Conservation (phyloP, 2,113 vertebrate species). For the Pholis gunnellus region DNA sequence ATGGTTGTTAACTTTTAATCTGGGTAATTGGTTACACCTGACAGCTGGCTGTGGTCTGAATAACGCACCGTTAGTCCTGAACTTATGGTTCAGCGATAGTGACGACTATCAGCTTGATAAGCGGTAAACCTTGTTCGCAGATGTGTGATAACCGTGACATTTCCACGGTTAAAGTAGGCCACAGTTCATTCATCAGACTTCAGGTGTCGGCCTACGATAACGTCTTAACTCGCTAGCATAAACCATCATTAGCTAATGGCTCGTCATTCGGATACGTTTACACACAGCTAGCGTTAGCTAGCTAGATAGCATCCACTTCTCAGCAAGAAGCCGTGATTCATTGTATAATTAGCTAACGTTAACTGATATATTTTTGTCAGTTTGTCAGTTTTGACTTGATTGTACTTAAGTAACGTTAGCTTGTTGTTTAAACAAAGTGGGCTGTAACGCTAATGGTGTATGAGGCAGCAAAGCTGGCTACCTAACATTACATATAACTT, state of each 20-base stretch:
- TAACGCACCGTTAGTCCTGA: not conserved
- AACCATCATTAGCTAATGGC: not conserved
- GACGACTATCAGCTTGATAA: not conserved
- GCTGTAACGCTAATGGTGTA: not conserved
- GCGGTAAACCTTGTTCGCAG: not conserved
- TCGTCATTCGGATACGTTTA: not conserved
- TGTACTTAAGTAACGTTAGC: not conserved
- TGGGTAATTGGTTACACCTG: not conserved
- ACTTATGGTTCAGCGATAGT: not conserved
- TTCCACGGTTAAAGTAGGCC: not conserved
- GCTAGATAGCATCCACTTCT: slow-evolving; percentile 18
- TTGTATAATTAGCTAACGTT: not conserved
- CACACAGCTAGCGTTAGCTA: not conserved
- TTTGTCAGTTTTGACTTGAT: not conserved
- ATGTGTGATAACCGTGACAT: not conserved
- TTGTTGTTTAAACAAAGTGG: slow-evolving; percentile 22
- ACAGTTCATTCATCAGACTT: not conserved
- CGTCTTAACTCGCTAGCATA: not conserved
- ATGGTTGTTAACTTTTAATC: too few species aligned
- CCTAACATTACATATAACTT: not conserved
- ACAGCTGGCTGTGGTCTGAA: not conserved
- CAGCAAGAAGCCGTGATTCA: not conserved
- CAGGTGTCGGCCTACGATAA: not conserved
- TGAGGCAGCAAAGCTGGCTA: not conserved
- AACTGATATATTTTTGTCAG: not conserved